Conservation (phyloP, 1,140 invertebrate genomes). For the Aplysia californica region DNA sequence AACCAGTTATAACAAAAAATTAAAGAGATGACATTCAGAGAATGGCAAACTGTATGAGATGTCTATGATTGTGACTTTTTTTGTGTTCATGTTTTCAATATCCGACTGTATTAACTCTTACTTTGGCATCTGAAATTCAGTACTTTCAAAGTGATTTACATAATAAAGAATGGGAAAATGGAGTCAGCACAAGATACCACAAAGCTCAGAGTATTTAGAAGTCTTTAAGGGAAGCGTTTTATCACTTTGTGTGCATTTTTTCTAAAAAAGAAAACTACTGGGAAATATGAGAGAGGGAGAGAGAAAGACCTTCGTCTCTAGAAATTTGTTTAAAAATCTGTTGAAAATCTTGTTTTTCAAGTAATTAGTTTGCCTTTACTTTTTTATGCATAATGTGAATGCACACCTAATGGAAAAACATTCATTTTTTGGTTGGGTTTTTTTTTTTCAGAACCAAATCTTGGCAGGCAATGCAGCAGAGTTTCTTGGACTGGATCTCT, state of each 20-base stretch:
- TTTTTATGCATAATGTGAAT: not conserved
- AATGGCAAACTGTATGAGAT: too few species aligned
- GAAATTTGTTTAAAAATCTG: not conserved
- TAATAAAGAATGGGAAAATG: too few species aligned
- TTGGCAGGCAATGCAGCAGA: conserved; percentile 54
- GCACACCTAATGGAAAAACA: not conserved
- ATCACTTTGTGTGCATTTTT: too few species aligned
- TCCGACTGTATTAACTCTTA: too few species aligned
- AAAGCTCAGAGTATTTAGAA: too few species aligned
- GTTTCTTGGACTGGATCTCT: conserved; percentile 50
- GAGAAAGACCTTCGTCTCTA: not conserved
- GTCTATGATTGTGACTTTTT: not conserved
- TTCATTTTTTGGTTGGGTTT: too few species aligned
- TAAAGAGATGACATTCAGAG: not conserved
- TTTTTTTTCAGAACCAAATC: conserved; percentile 50
- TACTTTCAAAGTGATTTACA: too few species aligned
- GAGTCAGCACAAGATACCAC: too few species aligned
- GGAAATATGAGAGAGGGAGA: not conserved
- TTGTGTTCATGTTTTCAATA: not conserved
- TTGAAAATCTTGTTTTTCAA: not conserved
- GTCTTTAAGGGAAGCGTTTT: too few species aligned
- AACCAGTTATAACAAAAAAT: not conserved
- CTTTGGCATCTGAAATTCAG: too few species aligned
- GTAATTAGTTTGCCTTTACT: not conserved
- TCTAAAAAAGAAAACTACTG: too few species aligned